Evolutionary conservation across 2,888 invertebrate species (phyloP), one percentile per base, ranked within the genome.

Genomic region (Myathropa florea): DNA sequence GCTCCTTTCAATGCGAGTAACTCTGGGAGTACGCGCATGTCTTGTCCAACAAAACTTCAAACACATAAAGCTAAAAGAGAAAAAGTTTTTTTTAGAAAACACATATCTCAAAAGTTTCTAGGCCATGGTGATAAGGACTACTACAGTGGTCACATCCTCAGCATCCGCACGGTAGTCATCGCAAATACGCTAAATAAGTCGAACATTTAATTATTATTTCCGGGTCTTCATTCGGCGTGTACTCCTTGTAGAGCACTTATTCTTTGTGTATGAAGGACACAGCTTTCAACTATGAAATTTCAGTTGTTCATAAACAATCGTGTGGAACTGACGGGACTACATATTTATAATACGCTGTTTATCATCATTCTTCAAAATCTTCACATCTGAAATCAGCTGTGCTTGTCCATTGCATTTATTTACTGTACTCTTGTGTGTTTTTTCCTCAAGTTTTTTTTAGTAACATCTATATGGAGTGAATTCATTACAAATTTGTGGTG

Each of bases 161-260:
- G 67, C 77, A 72, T 83, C 78, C 73, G 83, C 70, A 83, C 70
- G 68, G 70, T 64, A 78, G 68, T 78, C 59, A 83, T 21, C 63
- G 60, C 30, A 70, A 33, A 65, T 23, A 82, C 79, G 70, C 60
- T 68, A 83, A 70, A 70, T 70, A 59, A 61, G 72, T 70, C 73
- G 72, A 72, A 59, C 61, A 77, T 61, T 77, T 83, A 59, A 68
- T 79, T 64, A 64, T 59, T 79, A 65, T 79, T 83, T 83, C 79
- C 79, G 73, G 79, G 75, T 75, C 73, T 36, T 65, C 55, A 79
- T 70, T 79, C 30, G 79, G 73, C 70, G 75, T 57, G 78, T 77
- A 61, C 78, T 83, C 77, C 72, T 63, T 68, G 53, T 26, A n/a
- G 33, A 21, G 21, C 33, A 28, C 36, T 59, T 65, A 26, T 63